Evolutionary conservation across 2,888 invertebrate species (phyloP), one percentile per base, ranked within the genome.

Genomic region (Lasioglossum villosulum): DNA sequence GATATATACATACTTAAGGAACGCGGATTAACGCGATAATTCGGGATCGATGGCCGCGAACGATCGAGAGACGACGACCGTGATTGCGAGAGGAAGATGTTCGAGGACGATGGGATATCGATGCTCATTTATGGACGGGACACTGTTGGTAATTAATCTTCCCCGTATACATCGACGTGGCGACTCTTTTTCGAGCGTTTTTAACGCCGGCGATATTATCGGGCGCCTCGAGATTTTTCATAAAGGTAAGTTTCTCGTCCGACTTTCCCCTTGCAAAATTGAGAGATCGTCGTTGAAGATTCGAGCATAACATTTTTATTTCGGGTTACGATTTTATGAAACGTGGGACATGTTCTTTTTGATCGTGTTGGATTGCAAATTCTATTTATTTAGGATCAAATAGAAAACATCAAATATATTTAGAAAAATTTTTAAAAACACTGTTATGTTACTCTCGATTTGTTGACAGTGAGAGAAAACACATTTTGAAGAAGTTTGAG

Each of bases 1-100:
- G 77, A 68, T 68, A 70, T 37, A 56, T 66, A 59, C 63, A 56
- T 66, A 59, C 63, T 78, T 80, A 77, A 87, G 72, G 45, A 83
- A 37, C 68, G 23, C 27, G 30, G 27, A 48, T 30, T 12, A 27
- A 4, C 12, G 27, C 6, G 30, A 52, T 75, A 73, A 84, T 84
- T 66, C 2, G 10, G 52, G 45, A 27, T 37, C 48, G 68, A 68
- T 66, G 45, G 23, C 45, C 66, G 76, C 5, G 48, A 10, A 4
- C 48, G 30, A 2, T 34, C 37, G 76, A 66, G 75, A 16, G 30
- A n/a, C 27, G 42, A 14, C 30, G 42, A n/a, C 4, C 56, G 2
- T 45, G 34, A 48, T 34, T 19, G 48, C 34, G n/a, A n/a, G 56
- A 75, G 45, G 6, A 45, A 45, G 23, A n/a, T 23, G 59, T 45